phyloP scores from a whole-genome alignment of 2,113 vertebrate genomes.

The Hirundichthys speculiger region DNA sequence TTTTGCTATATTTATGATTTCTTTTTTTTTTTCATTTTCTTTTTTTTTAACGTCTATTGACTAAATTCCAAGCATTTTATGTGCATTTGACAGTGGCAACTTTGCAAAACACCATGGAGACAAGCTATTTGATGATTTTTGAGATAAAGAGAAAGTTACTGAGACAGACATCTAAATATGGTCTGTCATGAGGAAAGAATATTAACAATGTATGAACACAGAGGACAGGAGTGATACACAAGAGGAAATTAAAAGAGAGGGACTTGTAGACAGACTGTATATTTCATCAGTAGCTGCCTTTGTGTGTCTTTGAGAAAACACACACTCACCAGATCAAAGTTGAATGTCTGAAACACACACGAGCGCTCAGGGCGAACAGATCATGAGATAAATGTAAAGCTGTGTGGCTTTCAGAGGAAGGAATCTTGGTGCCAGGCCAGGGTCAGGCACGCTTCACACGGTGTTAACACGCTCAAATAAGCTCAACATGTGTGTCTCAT shows the following conservation, averaged over 20 bases:
- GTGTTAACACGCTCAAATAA: slow-evolving; percentile 14
- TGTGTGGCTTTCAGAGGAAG: slow-evolving; percentile 32
- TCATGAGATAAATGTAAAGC: slow-evolving; percentile 32
- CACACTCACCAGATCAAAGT: slow-evolving; percentile 13
- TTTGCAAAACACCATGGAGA: not conserved
- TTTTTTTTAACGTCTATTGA: too few species aligned
- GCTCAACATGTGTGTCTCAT: slow-evolving; percentile 11
- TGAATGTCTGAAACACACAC: slow-evolving; percentile 3
- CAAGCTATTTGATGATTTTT: not conserved
- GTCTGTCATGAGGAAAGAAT: not conserved
- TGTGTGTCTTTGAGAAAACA: slow-evolving; percentile 23
- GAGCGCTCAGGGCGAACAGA: slow-evolving; percentile 7
- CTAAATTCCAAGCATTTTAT: too few species aligned
- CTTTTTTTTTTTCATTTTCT: too few species aligned
- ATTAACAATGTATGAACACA: not conserved
- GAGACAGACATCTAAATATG: not conserved
- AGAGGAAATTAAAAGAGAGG: slow-evolving; percentile 11
- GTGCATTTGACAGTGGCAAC: not conserved
- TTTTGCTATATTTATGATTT: too few species aligned
- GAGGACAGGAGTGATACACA: not conserved
- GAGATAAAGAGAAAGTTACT: not conserved
- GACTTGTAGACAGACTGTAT: not conserved
- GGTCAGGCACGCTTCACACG: slow-evolving; percentile 12
- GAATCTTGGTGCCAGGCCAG: slow-evolving; percentile 13
- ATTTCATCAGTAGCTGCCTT: slow-evolving; percentile 7